A percentile compares a stretch with the other conserved stretches of the same genome.
Evolutionary conservation across 2,888 invertebrate species (phyloP).

Genomic region (Clanis bilineata): DNA sequence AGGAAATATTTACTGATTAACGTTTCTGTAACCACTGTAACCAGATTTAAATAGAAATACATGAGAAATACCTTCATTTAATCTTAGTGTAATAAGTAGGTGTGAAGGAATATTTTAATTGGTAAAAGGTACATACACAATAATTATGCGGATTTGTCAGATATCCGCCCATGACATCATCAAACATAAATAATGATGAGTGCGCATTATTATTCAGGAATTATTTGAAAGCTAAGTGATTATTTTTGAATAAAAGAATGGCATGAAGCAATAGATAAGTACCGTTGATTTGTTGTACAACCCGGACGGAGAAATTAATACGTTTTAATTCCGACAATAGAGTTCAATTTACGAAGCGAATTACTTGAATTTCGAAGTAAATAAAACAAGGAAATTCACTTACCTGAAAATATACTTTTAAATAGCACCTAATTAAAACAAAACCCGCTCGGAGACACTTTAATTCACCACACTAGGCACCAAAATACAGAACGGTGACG

Average conservation of each 20-base stretch:
- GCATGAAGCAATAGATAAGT: background rate
- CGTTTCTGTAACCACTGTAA: no score
- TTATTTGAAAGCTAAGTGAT: background rate
- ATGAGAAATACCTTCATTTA: no score
- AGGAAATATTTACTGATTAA: no score
- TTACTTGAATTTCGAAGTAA: background rate
- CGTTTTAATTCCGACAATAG: background rate
- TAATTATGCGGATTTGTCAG: slow-evolving; percentile 23
- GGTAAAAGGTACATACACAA: no score
- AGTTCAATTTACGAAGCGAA: background rate
- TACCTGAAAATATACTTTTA: slow-evolving; percentile 61
- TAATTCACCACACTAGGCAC: slow-evolving; percentile 71
- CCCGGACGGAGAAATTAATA: background rate
- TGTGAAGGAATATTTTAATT: no score
- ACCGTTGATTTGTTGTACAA: background rate
- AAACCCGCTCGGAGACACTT: slow-evolving; percentile 61
- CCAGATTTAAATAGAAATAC: no score
- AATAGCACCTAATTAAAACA: slow-evolving; percentile 57
- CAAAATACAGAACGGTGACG: slow-evolving; percentile 69
- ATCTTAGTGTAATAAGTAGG: no score
- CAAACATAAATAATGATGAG: slow-evolving; percentile 1
- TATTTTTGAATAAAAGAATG: background rate
- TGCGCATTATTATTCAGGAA: no score
- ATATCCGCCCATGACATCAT: slow-evolving; percentile 54
- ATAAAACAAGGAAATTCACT: slow-evolving; percentile 33